Evolutionary conservation across 2,113 vertebrate genomes (phyloP), one percentile per base, ranked within the genome.

Genomic region (Lontra canadensis): DNA sequence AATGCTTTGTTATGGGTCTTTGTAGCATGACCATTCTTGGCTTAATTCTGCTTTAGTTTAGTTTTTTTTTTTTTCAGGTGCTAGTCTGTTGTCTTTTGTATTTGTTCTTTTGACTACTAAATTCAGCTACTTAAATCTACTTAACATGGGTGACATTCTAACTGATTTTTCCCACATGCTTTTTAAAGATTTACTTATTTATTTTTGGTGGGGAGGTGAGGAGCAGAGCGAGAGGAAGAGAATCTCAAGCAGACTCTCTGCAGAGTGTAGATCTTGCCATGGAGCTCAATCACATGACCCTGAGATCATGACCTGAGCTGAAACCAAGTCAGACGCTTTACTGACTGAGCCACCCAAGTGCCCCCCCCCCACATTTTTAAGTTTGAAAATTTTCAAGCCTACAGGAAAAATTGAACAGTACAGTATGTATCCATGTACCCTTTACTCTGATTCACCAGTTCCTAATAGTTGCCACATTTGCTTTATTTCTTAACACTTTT

Each of bases 331-430:
- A 1, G 8, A 21, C 3, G 1, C 34, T 69, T n/a, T 36, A 69
- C 18, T 8, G 7, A 69, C 18, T 36, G 34, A 69, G 67, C 67
- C 34, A 36, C n/a, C 34, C 34, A 36, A n/a, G 34, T 10, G 18
- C 3, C 34, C 17, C 31, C 29, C 65, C 67, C 7, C 15, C 34
- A 17, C 34, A 17, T 73, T 95, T 84, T 61, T 76, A 61, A 92
- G 29, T 94, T 91, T 83, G 76, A 92, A 92, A 91, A 89, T 11
- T 52, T 59, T 73, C 36, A 94, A 74, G 26, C 15, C 61, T 89
- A 10, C 20, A 71, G 52, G 47, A 80, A 80, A 79, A 88, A 39
- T 23, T 73, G 49, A 91, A 96, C 63, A 81, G 1, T 59, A 85
- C 29, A 49, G 13, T 96, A 23, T 74, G n/a, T 67, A 59, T 73